A percentile compares a stretch with the other conserved stretches of the same genome.
Conservation (phyloP, 35 echinoderm and acorn worm species). For the Heliocidaris erythrogramma region DNA sequence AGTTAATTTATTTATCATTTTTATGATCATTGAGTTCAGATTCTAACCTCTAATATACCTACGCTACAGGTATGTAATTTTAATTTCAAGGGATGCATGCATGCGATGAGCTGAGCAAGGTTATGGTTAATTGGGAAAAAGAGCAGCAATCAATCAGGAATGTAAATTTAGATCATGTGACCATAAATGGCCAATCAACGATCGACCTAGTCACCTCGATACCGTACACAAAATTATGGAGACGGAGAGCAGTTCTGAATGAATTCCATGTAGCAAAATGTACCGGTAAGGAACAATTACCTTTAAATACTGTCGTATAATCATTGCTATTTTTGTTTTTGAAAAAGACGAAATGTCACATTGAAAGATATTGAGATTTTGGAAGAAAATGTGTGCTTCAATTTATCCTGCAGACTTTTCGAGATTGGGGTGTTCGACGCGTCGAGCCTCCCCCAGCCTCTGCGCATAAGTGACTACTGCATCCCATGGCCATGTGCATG, state of each 20-base stretch:
- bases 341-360: not conserved
- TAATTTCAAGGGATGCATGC: too few relatives aligned
- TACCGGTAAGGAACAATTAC: not conserved
- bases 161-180: not conserved
- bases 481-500: too few relatives aligned
- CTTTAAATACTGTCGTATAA: not conserved
- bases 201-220: not conserved
- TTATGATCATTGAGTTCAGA: too few relatives aligned
- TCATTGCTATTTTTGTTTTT: not conserved
- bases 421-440: not conserved
- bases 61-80: too few relatives aligned
- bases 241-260: not conserved
- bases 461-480: not conserved
- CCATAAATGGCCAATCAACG: not conserved
- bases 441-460: not conserved
- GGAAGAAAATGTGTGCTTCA: not conserved
- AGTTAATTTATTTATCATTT: too few relatives aligned
- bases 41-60: too few relatives aligned
- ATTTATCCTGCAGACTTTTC: not conserved
- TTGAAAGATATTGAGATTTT: not conserved
- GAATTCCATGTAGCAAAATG: not conserved
- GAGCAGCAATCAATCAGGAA: not conserved
- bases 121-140: too few relatives aligned
- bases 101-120: too few relatives aligned
- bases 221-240: not conserved